A percentile compares a stretch with the other conserved stretches of the same genome.
These are phyloP conservation scores for Cochlearius cochlearius DNA, from an alignment of 2,113 vertebrate genomes.

Conservation along the genomic window DNA sequence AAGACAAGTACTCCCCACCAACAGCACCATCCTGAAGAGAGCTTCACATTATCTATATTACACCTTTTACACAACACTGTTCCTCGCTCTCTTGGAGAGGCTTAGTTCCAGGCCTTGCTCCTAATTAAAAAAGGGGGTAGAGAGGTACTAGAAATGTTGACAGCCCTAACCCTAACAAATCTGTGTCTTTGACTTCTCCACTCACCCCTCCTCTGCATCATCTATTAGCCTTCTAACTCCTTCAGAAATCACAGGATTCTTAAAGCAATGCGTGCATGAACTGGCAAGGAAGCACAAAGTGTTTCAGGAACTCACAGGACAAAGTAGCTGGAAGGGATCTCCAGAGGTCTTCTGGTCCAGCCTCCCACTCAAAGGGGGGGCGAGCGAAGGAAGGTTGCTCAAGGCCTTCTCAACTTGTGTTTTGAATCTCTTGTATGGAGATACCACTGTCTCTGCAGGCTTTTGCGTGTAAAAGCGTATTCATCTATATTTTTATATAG, in stretches of 20 bases:
- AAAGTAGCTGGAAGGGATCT: neutral
- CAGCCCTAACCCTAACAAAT: neutral
- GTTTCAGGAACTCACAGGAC: neutral
- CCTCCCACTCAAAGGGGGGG: neutral
- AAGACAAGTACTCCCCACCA: neutral
- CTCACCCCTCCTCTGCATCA: neutral
- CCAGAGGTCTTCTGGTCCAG: neutral
- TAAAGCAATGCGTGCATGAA: accelerated
- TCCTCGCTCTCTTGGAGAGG: neutral
- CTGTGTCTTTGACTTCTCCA: neutral
- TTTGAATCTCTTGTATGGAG: neutral
- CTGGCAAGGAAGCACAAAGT: neutral
- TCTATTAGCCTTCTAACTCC: neutral
- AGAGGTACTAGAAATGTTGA: neutral
- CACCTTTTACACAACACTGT: neutral
- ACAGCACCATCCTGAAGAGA: neutral
- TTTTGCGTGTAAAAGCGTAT: neutral
- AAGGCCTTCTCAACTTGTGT: neutral
- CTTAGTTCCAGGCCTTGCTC: neutral
- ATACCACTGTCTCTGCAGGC: accelerated
- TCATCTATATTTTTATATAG: neutral
- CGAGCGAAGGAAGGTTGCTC: accelerated
- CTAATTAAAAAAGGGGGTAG: neutral
- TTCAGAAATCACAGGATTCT: neutral
- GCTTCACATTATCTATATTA: neutral